Conservation (phyloP, 2,113 vertebrate genomes). For the Apistogramma diplotaenia region DNA sequence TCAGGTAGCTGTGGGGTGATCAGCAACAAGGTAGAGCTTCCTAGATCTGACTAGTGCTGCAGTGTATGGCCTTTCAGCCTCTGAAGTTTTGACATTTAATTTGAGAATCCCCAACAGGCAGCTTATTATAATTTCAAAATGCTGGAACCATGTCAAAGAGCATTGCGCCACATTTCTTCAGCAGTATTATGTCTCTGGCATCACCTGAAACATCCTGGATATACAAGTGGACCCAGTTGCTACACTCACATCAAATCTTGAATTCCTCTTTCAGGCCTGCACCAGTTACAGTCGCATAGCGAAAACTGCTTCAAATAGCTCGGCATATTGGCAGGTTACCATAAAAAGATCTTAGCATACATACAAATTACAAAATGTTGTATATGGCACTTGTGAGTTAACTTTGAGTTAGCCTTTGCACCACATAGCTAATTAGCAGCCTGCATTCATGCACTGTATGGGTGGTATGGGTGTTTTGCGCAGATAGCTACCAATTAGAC, state of each 20-base stretch:
- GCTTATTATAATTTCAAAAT: slow-evolving; percentile 1
- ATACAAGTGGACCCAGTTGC: background rate
- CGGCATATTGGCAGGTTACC: slow-evolving; percentile 12
- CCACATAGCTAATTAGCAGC: slow-evolving; percentile 6
- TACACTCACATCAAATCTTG: background rate
- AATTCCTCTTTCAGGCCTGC: background rate
- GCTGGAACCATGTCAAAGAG: background rate
- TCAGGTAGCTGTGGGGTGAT: background rate
- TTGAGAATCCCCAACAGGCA: slow-evolving; percentile 24
- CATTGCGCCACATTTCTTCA: background rate
- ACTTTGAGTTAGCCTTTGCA: slow-evolving; percentile 28
- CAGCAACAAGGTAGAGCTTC: slow-evolving; percentile 1
- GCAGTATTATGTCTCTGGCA: background rate
- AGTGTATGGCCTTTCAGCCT: slow-evolving; percentile 30
- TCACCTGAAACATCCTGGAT: background rate
- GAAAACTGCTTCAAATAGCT: background rate
- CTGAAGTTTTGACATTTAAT: slow-evolving; percentile 41
- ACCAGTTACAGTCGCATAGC: background rate
- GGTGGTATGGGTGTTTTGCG: rapidly evolving
- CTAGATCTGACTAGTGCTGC: slow-evolving; percentile 22
- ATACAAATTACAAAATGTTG: slow-evolving; percentile 20
- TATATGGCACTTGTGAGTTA: background rate
- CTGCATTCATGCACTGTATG: background rate
- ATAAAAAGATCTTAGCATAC: slow-evolving; percentile 22
- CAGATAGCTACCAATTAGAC: no score